Evolutionary conservation across 2,113 vertebrate genomes (phyloP), one percentile per base, ranked within the genome.

Genomic region (Gambusia holbrooki): DNA sequence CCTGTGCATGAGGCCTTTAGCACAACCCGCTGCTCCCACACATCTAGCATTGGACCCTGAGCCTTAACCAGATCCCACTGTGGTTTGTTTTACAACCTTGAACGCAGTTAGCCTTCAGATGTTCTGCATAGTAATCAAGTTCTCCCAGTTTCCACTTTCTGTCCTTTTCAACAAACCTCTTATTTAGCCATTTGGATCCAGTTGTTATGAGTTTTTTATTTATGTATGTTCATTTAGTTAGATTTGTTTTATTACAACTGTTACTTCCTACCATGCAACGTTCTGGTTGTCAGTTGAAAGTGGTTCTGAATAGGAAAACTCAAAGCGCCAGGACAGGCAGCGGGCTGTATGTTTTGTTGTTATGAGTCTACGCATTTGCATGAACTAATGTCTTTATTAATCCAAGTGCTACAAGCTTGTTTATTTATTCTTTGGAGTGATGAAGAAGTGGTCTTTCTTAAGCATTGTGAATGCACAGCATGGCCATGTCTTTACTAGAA

Each of bases 1-100:
- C 80, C 74, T 79, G 74, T 1, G 78, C 67, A 75, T 37, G 68
- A 62, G 83, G 70, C 76, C 69, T 78, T 71, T 35, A 80, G 74
- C 74, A 37, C 69, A 85, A 64, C 85, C 82, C 78, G 61, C 66
- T 61, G 83, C 83, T 88, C 88, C 84, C 85, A 88, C 83, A 87
- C 69, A 78, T 66, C 64, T 79, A 72, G 71, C 68, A 75, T 51
- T 48, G 33, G 78, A 80, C 87, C 77, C 65, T 45, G 66, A 87
- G 74, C 87, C 83, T 85, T 78, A 81, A 86, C 86, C 89, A 91
- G 89, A 90, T 79, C 87, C 87, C 75, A 58, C 68, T 87, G 91
- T 72, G 93, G 90, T 92, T 92, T 87, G 62, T 92, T 94, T 94
- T 91, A 93, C 90, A 92, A 88, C 91, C 89, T 88, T 93, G 92